Evolutionary conservation across 2,888 invertebrate genomes (phyloP), one percentile per base, ranked within the genome.

Genomic region (Drosophila birchii): DNA sequence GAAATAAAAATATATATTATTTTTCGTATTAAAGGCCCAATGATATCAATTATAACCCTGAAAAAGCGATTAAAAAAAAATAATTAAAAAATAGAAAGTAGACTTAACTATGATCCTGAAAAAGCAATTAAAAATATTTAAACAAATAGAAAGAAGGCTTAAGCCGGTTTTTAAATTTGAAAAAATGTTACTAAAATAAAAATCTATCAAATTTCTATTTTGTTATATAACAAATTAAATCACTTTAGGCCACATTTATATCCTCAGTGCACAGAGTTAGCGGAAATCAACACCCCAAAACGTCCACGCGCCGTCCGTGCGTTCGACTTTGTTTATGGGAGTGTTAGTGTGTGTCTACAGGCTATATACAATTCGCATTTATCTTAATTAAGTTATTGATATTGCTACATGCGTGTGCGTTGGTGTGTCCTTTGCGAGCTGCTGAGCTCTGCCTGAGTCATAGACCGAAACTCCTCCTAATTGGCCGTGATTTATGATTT

Each of bases 371-470:
- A 77, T 79, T 70, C 78, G 59, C 89, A 88, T 90, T 90, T 83
- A 83, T 90, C 90, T 90, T 89, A 89, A 88, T 88, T 90, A 88
- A 85, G 86, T 89, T 90, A 90, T 88, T 89, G 90, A 88, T 88
- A 90, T 86, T 75, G 77, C 78, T 64, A 64, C 66, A 64, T 59
- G 61, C 41, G 77, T 59, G 44, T 32, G 34, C 26, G 29, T 32
- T 41, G 41, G 16, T 29, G 29, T 26, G 29, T 51, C 51, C 51
- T 56, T 5, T 32, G 23, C 29, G 47, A 18, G 47, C 41, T 32
- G 20, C 29, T 5, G 26, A 51, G 53, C 41, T 44, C 44, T 43
- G 54, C 44, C 64, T 39, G 26, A 47, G 67, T 69, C 68, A 56
- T 41, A 36, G 57, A 43, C 49, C 12, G 23, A 38, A 36, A 34